A percentile compares a stretch with the other conserved stretches of the same genome.
Evolutionary conservation across 2,888 invertebrate genomes (phyloP).

Genomic region (Amphimallon solstitiale): DNA sequence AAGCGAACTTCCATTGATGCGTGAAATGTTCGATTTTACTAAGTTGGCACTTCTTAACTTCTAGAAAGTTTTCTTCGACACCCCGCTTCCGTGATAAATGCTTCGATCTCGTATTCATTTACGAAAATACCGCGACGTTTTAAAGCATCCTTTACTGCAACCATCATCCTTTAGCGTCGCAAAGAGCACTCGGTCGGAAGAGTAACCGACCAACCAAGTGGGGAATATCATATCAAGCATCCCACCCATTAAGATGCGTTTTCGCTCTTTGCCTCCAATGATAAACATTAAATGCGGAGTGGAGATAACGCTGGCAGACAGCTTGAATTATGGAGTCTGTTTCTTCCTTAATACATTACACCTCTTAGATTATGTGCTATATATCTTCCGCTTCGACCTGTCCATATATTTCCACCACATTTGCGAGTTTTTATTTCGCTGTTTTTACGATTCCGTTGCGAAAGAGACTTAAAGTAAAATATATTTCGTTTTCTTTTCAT

Average conservation of each 20-base stretch:
- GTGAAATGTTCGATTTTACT: too few relatives aligned
- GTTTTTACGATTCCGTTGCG: slow-evolving; percentile 1
- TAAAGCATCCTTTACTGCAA: slow-evolving; percentile 1
- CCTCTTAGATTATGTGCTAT: slow-evolving; percentile 25
- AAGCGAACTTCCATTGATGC: too few relatives aligned
- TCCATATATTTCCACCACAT: slow-evolving; percentile 18
- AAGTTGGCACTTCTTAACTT: neutral
- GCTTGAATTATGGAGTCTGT: slow-evolving; percentile 27
- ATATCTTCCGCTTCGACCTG: slow-evolving; percentile 19
- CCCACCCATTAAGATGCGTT: neutral
- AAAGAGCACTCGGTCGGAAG: neutral
- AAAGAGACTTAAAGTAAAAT: slow-evolving; percentile 5
- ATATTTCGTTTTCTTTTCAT: neutral
- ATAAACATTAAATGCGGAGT: slow-evolving; percentile 15
- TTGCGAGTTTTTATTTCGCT: slow-evolving; percentile 7
- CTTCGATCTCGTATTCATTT: slow-evolving; percentile 16
- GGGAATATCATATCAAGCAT: neutral
- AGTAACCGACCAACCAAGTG: neutral
- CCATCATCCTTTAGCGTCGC: slow-evolving; percentile 3
- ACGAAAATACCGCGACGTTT: slow-evolving; percentile 2
- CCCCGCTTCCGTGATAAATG: slow-evolving; percentile 14
- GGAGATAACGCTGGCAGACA: slow-evolving; percentile 17
- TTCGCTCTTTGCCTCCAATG: neutral
- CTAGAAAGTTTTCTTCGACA: neutral
- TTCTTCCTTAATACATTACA: slow-evolving; percentile 30